These are phyloP conservation scores for Marmota monax DNA, from an alignment of 2,113 vertebrate species.

Conservation along the genomic window DNA sequence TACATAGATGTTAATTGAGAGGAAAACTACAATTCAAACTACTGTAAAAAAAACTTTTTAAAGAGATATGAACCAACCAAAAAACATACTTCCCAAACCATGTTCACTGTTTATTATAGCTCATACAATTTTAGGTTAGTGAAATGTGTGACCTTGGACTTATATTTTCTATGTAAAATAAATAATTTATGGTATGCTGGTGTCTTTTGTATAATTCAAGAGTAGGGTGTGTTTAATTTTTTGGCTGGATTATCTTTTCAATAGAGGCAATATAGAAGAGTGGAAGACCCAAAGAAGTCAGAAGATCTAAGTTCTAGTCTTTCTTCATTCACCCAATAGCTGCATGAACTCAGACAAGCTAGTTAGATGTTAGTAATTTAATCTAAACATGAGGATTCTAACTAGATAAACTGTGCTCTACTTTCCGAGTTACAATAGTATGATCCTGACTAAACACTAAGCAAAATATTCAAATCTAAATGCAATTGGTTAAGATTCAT, in stretches of 20 bases:
- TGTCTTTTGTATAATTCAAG: not conserved
- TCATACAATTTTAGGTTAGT: constrained; percentile 12
- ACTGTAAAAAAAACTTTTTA: constrained; percentile 18
- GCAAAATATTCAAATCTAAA: constrained; percentile 18
- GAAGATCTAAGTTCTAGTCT: not conserved
- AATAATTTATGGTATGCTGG: not conserved
- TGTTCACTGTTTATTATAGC: not conserved
- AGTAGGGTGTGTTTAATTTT: not conserved
- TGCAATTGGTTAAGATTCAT: not conserved
- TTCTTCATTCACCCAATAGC: not conserved
- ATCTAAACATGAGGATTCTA: not conserved
- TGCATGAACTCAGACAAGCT: not conserved
- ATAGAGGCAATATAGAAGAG: not conserved
- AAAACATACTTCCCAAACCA: not conserved
- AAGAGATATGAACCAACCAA: not conserved
- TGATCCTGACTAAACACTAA: not conserved
- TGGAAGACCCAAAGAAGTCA: not conserved
- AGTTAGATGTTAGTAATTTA: not conserved
- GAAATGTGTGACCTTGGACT: not conserved
- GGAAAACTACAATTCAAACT: not conserved
- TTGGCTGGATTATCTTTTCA: not conserved
- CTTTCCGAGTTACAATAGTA: constrained; percentile 16
- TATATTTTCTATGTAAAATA: not conserved
- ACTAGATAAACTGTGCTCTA: not conserved
- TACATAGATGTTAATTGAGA: not conserved